phyloP scores from a whole-genome alignment of 2,113 vertebrate species.

The Chaenocephalus aceratus region DNA sequence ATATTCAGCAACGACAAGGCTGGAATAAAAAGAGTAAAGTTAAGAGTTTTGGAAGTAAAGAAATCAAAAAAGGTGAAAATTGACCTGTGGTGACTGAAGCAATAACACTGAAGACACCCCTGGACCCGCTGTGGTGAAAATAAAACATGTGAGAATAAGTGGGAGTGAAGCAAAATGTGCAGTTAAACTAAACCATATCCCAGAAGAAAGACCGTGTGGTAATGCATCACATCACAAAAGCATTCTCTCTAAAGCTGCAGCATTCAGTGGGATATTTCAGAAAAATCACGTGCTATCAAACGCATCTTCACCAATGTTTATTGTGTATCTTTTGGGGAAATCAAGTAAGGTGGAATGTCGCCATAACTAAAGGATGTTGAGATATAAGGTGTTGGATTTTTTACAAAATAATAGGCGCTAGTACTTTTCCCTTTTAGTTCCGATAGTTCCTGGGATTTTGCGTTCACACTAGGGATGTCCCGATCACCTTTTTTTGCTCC shows the following conservation, averaged over 20 bases:
- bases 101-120: slow-evolving; percentile 47
- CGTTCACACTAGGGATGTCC: too few relatives aligned
- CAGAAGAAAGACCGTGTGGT: not conserved
- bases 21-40: not conserved
- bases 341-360: too few relatives aligned
- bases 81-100: slow-evolving; percentile 72
- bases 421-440: too few relatives aligned
- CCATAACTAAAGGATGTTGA: too few relatives aligned
- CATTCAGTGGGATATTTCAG: not conserved
- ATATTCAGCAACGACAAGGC: not conserved
- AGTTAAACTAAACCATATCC: not conserved
- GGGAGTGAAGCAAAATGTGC: slow-evolving; percentile 10
- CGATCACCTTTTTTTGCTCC: too few relatives aligned
- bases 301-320: too few relatives aligned
- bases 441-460: too few relatives aligned
- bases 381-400: too few relatives aligned
- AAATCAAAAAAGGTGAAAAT: slow-evolving; percentile 1
- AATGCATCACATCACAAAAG: not conserved
- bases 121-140: slow-evolving; percentile 62
- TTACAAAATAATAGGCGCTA: too few relatives aligned
- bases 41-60: not conserved
- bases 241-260: not conserved
- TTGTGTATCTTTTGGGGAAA: too few relatives aligned
- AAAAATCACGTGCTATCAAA: too few relatives aligned
- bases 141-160: slow-evolving; percentile 14